These are phyloP conservation scores for Lasioglossum leucozonium DNA, from an alignment of 2,888 invertebrate genomes.

Conservation along the genomic window DNA sequence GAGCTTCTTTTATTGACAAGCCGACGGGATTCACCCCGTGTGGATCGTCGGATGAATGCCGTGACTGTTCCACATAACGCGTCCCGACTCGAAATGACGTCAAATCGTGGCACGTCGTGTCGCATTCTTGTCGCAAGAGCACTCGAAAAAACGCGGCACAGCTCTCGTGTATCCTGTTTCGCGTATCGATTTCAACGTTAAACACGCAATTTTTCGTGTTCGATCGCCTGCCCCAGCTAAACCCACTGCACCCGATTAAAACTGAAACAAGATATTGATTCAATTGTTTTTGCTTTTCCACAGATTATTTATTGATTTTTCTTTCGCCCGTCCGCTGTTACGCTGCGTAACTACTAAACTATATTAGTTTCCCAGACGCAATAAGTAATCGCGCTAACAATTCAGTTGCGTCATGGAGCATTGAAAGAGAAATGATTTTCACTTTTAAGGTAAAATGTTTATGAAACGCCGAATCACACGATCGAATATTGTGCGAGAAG, in stretches of 20 bases:
- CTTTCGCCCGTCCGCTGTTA: no score
- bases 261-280: not conserved
- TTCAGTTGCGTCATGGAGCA: no score
- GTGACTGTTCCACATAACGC: conserved; percentile 57
- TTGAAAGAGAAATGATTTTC: no score
- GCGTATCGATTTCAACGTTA: conserved; percentile 38
- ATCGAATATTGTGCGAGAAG: no score
- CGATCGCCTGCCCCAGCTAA: not conserved
- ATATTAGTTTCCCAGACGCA: no score
- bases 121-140: conserved; percentile 57
- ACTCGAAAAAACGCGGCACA: conserved; percentile 36
- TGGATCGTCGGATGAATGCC: conserved; percentile 63
- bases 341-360: no score
- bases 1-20: conserved; percentile 52
- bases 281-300: not conserved
- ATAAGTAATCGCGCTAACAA: no score
- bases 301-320: no score
- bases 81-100: conserved; percentile 61
- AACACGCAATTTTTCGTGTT: conserved; percentile 2
- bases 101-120: conserved; percentile 61
- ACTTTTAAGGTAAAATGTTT: no score
- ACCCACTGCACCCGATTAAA: not conserved
- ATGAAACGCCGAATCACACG: no score
- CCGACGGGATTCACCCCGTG: conserved; percentile 42
- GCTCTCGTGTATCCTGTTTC: conserved; percentile 61